Percentiles rank a stretch among this genome's conserved stretches.
These are phyloP conservation scores for Conops quadrifasciatus DNA, from an alignment of 2,888 invertebrate genomes.

Conservation along the genomic window DNA sequence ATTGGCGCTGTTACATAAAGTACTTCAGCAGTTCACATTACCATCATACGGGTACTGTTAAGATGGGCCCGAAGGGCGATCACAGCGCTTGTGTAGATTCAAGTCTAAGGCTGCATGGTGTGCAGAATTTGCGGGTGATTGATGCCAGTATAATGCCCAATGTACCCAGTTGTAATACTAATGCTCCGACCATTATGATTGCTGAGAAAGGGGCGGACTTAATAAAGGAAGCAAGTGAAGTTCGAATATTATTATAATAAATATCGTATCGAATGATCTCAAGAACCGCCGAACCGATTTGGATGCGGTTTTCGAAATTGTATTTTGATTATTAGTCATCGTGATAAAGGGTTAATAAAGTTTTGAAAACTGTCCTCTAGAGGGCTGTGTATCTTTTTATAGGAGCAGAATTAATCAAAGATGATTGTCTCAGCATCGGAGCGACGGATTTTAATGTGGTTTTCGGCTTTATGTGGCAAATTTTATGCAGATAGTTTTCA, in stretches of 20 bases:
- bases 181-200: slow-evolving; percentile 85
- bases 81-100: slow-evolving; percentile 75
- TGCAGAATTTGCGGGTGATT: slow-evolving; percentile 72
- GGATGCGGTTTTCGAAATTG: no score
- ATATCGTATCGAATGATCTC: no score
- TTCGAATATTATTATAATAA: no score
- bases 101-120: slow-evolving; percentile 71
- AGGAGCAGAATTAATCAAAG: no score
- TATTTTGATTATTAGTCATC: no score
- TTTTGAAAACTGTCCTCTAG: no score
- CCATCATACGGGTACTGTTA: slow-evolving; percentile 75
- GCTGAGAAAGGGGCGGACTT: slow-evolving; percentile 80
- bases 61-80: slow-evolving; percentile 72
- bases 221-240: slow-evolving; percentile 50
- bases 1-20: slow-evolving; percentile 75
- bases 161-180: slow-evolving; percentile 80
- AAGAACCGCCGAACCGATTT: no score
- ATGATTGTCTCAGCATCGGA: no score
- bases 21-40: slow-evolving; percentile 75
- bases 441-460: background rate
- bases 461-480: no score
- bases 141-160: slow-evolving; percentile 82
- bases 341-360: no score
- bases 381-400: no score
- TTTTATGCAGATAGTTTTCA: no score